Base-by-base conservation (phyloP, 2,113 vertebrate genomes). In the Periophthalmus modestus region DNA sequence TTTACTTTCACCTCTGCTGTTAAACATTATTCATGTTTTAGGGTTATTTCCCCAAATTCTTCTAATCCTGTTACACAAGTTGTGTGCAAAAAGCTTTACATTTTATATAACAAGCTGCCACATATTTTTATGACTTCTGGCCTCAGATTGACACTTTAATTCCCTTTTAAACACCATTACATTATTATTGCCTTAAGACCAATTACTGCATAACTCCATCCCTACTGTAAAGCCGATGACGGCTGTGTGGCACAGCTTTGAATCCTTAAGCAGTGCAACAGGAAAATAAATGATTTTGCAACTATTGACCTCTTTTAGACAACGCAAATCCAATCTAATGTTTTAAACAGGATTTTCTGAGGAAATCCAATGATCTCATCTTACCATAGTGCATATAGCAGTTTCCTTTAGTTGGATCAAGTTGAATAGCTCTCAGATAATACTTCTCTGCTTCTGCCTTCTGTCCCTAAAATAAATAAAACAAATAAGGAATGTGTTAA, bases 361-460 rank as follows among this genome's bases (percentile, higher is more conserved):
- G 18, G 9, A 72, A 7, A 54, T 19, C 4, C 16, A 48, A 65
- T 34, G 14, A 68, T 34, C 0, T 50, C 13, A 86, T 93, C 94
- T 68, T 93, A 99, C 97, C 97, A 58, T 99, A 99, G 93, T 99
- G 97, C 97, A 99, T 98, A 89, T 99, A 98, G 93, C 96, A 96
- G 92, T 96, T 98, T 90, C 96, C 97, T 94, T 96, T 98, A 50
- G 92, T 92, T 18, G 97, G 96, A 89, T 98, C 97, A 69, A 99
- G 93, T 68, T 97, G 94, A 90, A 98, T 96, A 33, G 97, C 97
- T 89, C 96, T 97, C 86, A 95, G 75, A 68, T 97, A 99, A 89
- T 96, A 97, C 73, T 91, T 95, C 86, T 98, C 97, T 71, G 97
- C 97, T 82, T 98, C 95, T 58, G 75, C 92, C 85, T 96, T 98